Evolutionary conservation across 2,888 invertebrate species (phyloP).

Genomic region (Amitus sp.): DNA sequence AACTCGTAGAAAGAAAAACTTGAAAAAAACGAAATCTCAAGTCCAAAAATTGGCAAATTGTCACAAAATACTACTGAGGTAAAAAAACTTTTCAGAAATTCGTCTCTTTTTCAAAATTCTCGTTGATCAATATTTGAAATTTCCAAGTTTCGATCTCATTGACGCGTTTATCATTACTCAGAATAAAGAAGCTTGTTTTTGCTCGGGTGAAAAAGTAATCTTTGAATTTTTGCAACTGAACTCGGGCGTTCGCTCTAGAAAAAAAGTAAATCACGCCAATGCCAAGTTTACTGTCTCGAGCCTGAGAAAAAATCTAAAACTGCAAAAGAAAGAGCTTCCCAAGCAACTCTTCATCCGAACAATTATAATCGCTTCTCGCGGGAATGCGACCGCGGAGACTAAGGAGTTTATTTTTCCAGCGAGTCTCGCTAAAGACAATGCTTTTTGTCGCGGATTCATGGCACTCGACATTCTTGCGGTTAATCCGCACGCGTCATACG

Average conservation of each 20-base stretch:
- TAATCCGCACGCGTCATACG: not conserved
- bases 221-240: no score
- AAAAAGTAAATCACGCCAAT: slow-evolving; percentile 23
- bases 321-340: slow-evolving; percentile 22
- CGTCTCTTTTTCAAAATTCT: no score
- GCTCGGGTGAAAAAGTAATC: slow-evolving; percentile 17
- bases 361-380: slow-evolving; percentile 26
- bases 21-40: no score
- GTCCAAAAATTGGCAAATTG: no score
- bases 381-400: slow-evolving; percentile 18
- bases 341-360: slow-evolving; percentile 29
- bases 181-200: no score
- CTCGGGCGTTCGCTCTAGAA: slow-evolving; percentile 30
- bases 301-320: slow-evolving; percentile 26
- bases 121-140: no score
- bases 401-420: not conserved
- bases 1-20: no score
- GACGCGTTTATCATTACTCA: no score
- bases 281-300: slow-evolving; percentile 27
- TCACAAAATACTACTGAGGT: no score
- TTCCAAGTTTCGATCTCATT: no score
- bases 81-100: no score
- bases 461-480: slow-evolving; percentile 4
- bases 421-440: not conserved
- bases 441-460: slow-evolving; percentile 10